Evolutionary conservation across 2,888 invertebrate genomes (phyloP), one percentile per base, ranked within the genome.

Genomic region (Apamea anceps): DNA sequence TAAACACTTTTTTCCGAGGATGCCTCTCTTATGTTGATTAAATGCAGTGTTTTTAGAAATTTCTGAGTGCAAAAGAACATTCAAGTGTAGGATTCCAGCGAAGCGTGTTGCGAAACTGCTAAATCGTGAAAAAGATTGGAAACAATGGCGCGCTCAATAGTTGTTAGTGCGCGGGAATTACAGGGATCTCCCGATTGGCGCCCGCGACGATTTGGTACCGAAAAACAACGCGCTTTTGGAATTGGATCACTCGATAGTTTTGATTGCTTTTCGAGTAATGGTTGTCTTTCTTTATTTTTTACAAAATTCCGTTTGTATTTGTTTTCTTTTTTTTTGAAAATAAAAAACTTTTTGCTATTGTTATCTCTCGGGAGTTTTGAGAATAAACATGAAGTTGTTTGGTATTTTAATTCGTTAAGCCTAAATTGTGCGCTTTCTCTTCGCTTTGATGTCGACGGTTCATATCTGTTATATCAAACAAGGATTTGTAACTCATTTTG

Each of bases 221-320:
- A 93, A 93, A 90, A 93, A 93, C 94, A 93, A 93, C 90, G 91
- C 92, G 90, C 93, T 93, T 93, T 93, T 92, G 92, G 91, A 91
- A 95, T 94, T 92, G 93, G 91, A 93, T 93, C 93, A 91, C 92
- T 93, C 91, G 91, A 94, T 94, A 94, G 93, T 95, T 95, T 93
- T 94, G 94, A 96, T 96, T 95, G 95, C 93, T 95, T 94, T 93
- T 88, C 89, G 82, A 88, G 92, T 93, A 93, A 94, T 93, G 91
- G 91, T 87, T 87, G 88, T 86, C 81, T 87, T 86, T 87, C 76
- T 88, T 91, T 85, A 82, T 86, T 87, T 88, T 87, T 87, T 87
- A 84, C 85, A 87, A 68, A 68, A 71, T 87, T 82, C 42, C 45
- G 84, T 83, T 89, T 84, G 86, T 87, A 32, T 86, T 77, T 77